Base-by-base conservation (phyloP, 1,140 invertebrate species). In the Thaumetopoea pityocampa region DNA sequence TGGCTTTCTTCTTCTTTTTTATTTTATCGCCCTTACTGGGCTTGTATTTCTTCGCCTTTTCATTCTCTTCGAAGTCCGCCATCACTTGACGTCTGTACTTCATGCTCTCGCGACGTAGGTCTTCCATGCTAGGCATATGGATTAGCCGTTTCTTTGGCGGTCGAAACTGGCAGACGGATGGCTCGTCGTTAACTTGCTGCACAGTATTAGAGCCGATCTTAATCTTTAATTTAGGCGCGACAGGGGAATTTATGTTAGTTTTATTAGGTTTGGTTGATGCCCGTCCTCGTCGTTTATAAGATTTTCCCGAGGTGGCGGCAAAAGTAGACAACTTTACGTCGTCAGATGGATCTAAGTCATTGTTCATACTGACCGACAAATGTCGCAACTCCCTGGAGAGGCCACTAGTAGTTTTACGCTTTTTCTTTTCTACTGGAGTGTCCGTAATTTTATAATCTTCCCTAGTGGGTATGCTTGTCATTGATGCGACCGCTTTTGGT, bases 401-500 rank as follows among this genome's bases (percentile, higher is more conserved):
- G 3, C 70, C 70, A 22, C 79, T 77, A 3, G 79, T 72, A 15
- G 85, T 79, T 66, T 93, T 93, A 3, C 89, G 85, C 16, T 91
- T 87, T 55, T 92, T 92, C 72, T 92, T 91, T 59, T 91, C 88
- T 38, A 88, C 87, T 19, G 89, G 89, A 2, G 88, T 87, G 41
- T 90, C 89, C 5, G 89, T 87, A 28, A 87, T 87, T 57, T 92
- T 90, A 64, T 95, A 95, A 63, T 95, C 94, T 50, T 95, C 93
- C 53, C 92, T 88, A 0, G 93, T 94, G 0, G 93, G 93, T 59
- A 94, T 93, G 14, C 89, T 91, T 0, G 92, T 93, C 91, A 95
- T 94, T 0, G 93, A 94, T 0, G 93, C 92, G 1, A 95, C 93
- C 1, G 94, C 93, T 81, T 95, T 95, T 0, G 94, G 93, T 52